These are phyloP conservation scores for Eupithecia dodoneata DNA, from an alignment of 2,888 invertebrate genomes.

Conservation along the genomic window DNA sequence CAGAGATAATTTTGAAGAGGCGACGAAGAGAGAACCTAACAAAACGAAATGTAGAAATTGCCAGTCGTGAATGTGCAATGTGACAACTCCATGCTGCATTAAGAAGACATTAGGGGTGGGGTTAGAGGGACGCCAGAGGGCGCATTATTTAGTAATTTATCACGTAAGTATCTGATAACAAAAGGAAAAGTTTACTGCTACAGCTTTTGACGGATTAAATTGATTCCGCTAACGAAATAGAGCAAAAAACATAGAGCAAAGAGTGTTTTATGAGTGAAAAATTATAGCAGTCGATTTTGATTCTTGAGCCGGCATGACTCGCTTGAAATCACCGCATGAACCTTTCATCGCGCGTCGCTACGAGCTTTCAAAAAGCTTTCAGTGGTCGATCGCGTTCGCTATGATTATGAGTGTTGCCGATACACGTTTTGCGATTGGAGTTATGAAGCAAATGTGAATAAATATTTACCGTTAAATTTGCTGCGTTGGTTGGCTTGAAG, in stretches of 20 bases:
- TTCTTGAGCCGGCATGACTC: conserved; percentile 62
- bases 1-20: conserved; percentile 47
- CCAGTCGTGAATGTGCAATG: conserved; percentile 73
- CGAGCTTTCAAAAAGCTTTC: conserved; percentile 82
- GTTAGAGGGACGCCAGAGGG: conserved; percentile 63
- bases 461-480: conserved; percentile 48
- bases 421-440: conserved; percentile 62
- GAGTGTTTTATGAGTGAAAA: conserved; percentile 37
- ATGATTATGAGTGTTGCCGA: conserved; percentile 71
- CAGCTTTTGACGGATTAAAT: conserved; percentile 13
- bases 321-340: conserved; percentile 71
- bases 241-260: conserved; percentile 19
- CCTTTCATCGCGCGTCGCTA: conserved; percentile 74
- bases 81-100: conserved; percentile 80
- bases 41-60: conserved; percentile 61
- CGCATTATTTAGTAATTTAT: conserved; percentile 77
- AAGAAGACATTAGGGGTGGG: conserved; percentile 79
- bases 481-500: conserved; percentile 48
- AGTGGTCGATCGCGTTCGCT: conserved; percentile 73
- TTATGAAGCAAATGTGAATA: conserved; percentile 56
- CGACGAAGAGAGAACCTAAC: conserved; percentile 50
- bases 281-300: conserved; percentile 54
- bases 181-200: conserved; percentile 14
- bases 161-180: conserved; percentile 60
- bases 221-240: conserved; percentile 19